Conservation (phyloP, 2,888 invertebrate species). For the Unio delphinus region DNA sequence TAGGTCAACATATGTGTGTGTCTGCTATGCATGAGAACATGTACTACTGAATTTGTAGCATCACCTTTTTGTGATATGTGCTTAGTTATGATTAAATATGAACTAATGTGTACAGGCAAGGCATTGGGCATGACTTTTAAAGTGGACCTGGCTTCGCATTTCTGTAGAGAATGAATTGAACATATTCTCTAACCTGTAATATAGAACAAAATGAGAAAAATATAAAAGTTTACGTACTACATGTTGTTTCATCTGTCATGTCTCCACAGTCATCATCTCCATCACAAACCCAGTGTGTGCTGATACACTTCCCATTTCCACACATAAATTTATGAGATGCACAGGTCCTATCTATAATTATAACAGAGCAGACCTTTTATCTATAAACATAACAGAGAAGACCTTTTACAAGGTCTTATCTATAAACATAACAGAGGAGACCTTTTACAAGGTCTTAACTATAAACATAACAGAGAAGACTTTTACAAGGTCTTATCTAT, state of each 20-base stretch:
- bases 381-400: constrained; percentile 15
- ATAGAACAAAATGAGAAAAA: neutral
- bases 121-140: too few species aligned
- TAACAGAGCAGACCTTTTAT: too few species aligned
- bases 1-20: too few species aligned
- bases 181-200: too few species aligned
- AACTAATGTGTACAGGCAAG: too few species aligned
- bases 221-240: constrained; percentile 70
- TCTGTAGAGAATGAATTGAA: too few species aligned
- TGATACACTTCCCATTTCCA: constrained; percentile 58
- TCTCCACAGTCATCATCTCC: constrained; percentile 97
- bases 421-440: constrained; percentile 18
- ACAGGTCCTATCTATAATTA: constrained; percentile 68
- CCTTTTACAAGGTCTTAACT: constrained; percentile 6
- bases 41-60: too few species aligned
- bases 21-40: too few species aligned
- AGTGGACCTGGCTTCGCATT: too few species aligned
- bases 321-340: constrained; percentile 50
- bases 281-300: constrained; percentile 87
- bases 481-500: constrained; percentile 8
- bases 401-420: neutral
- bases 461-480: constrained; percentile 7
- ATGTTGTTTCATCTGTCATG: constrained; percentile 95
- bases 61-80: too few species aligned
- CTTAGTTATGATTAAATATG: too few species aligned